Base-by-base conservation (phyloP, 2,888 invertebrate species). In the Lymantria monacha region DNA sequence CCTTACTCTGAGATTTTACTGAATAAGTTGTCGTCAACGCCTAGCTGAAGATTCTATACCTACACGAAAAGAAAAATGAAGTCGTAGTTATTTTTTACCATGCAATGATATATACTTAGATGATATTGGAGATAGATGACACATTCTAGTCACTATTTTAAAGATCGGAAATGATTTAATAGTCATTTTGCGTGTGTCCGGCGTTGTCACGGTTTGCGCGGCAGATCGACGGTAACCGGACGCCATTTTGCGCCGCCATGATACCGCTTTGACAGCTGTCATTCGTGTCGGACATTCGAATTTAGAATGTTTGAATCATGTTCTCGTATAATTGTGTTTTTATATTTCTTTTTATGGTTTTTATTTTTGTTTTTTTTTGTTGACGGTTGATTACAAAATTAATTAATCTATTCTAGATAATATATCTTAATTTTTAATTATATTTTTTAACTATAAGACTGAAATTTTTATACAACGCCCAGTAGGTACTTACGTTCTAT, bases 251-350 rank as follows among this genome's bases (percentile, higher is more conserved):
- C 80, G 74, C 52, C 72, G 82, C 82, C 82, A 81, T 87, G 83
- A 87, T 86, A 78, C 78, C 80, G 84, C 79, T 87, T 84, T 90
- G 90, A 90, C 90, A 90, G 87, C 87, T 89, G 90, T 90, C 90
- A 89, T 70, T 80, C 75, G 74, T 68, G 74, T 74, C 79, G 82
- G 86, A 87, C 86, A 85, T 86, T 84, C 81, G 76, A 76, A 86
- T 83, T 86, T 88, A 85, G 85, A 87, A 83, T 79, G 69, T 81
- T 81, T 72, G 82, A 81, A 81, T 83, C 76, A 69, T 75, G 61
- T 72, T 77, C 78, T 67, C 55, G 57, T 61, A 61, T 65, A 61
- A 54, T 59, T 67, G 61, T 61, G 53, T 61, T 65, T 69, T 60
- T 44, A 57, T 53, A 58, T 62, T 59, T 48, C 7, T 45, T 61